These are phyloP conservation scores for Ethmia dodecea DNA, from an alignment of 2,888 invertebrate genomes.

Conservation along the genomic window DNA sequence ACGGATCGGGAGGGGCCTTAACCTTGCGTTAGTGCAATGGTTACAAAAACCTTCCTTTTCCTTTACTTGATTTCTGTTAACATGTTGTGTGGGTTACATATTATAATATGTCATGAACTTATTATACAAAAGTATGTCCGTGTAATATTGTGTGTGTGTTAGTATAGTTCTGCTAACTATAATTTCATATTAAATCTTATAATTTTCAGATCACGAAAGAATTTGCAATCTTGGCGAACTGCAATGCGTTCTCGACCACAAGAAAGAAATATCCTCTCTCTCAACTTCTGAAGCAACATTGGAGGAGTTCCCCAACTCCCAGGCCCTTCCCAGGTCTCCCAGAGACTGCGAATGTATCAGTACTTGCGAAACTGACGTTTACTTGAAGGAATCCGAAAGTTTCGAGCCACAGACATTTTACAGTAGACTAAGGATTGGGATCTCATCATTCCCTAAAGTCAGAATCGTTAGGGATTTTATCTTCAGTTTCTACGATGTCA, in stretches of 20 bases:
- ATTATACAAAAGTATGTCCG: too few relatives aligned
- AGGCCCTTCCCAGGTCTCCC: slow-evolving; percentile 39
- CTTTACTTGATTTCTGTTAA: too few relatives aligned
- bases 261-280: slow-evolving; percentile 46
- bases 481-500: slow-evolving; percentile 83
- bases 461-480: slow-evolving; percentile 81
- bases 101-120: too few relatives aligned
- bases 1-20: too few relatives aligned
- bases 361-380: slow-evolving; percentile 53
- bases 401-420: slow-evolving; percentile 29
- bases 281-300: slow-evolving; percentile 36
- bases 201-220: slow-evolving; percentile 46
- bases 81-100: too few relatives aligned
- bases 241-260: slow-evolving; percentile 46
- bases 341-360: slow-evolving; percentile 55
- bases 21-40: too few relatives aligned
- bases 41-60: too few relatives aligned
- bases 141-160: too few relatives aligned
- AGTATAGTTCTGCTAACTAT: too few relatives aligned
- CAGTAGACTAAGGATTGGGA: slow-evolving; percentile 58
- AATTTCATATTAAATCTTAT: too few relatives aligned
- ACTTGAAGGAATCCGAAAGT: slow-evolving; percentile 45
- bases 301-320: slow-evolving; percentile 22
- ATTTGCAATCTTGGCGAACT: slow-evolving; percentile 52
- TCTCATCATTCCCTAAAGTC: slow-evolving; percentile 82